Conservation (phyloP, 2,888 invertebrate species). For the Tenthredo scrophulariae region DNA sequence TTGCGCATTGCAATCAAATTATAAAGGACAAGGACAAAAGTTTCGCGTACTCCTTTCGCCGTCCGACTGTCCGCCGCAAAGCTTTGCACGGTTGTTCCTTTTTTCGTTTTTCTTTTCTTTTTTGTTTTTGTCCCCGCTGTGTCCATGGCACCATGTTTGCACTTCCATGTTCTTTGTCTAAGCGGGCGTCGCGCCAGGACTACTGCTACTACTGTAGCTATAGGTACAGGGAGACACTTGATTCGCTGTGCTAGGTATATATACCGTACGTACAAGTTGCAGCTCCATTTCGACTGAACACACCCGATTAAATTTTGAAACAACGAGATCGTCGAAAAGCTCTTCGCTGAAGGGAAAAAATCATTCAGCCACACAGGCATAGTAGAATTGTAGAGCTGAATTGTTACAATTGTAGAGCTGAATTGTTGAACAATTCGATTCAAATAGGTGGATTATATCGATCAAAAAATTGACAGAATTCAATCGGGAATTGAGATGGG, state of each 20-base stretch:
- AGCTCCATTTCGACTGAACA: background rate
- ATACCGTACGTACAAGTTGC: background rate
- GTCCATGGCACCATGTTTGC: constrained; percentile 14
- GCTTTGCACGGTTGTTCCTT: constrained; percentile 5
- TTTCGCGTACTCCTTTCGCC: constrained; percentile 10
- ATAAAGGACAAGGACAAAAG: constrained; percentile 24
- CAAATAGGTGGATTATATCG: too few relatives aligned
- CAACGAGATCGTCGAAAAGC: background rate
- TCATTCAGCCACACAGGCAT: background rate
- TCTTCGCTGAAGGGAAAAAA: background rate
- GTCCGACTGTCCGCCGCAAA: constrained; percentile 17
- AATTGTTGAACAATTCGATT: too few relatives aligned
- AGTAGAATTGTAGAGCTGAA: too few relatives aligned
- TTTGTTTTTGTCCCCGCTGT: background rate
- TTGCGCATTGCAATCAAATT: constrained; percentile 12
- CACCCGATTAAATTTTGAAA: constrained; percentile 3
- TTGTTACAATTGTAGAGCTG: too few relatives aligned
- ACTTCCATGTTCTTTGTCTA: constrained; percentile 41
- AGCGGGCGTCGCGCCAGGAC: constrained; percentile 33
- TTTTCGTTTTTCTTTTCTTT: background rate
- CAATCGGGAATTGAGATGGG: too few relatives aligned
- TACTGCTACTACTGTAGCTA: background rate
- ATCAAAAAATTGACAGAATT: too few relatives aligned
- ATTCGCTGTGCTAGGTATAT: background rate
- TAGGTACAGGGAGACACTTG: constrained; percentile 27